A percentile compares a stretch with the other conserved stretches of the same genome.
Evolutionary conservation across 2,797 vertebrate species (phyloP).

Genomic region (Gallinago solitaria): DNA sequence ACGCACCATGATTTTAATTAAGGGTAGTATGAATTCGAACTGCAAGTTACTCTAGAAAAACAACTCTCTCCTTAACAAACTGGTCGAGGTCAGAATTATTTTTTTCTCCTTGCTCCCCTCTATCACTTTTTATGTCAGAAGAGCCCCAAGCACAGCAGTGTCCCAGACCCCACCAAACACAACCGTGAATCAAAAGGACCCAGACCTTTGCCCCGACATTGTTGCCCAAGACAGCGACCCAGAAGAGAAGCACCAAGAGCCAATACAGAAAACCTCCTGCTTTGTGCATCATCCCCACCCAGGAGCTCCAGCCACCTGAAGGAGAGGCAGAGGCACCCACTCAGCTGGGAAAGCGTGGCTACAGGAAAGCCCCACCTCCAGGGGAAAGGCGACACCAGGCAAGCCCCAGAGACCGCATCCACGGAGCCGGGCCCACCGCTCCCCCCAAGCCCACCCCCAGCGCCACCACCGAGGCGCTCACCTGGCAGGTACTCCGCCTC

Average conservation of each 20-base stretch:
- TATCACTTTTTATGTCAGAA: fast-evolving
- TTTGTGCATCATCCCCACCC: fast-evolving
- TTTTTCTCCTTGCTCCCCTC: not conserved
- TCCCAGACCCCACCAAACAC: fast-evolving
- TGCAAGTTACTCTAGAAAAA: not conserved
- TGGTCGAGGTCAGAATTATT: fast-evolving
- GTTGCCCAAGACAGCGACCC: fast-evolving
- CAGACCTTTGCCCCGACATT: not conserved
- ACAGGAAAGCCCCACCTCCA: fast-evolving
- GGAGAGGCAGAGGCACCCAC: fast-evolving
- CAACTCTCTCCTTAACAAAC: not conserved
- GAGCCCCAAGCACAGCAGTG: not conserved
- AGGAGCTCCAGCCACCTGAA: fast-evolving
- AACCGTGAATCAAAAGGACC: fast-evolving
- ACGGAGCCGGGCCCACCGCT: not conserved
- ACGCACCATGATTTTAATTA: not conserved
- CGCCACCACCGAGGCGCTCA: slow-evolving; percentile 49
- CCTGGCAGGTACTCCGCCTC: slow-evolving; percentile 88
- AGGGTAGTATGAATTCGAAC: not conserved
- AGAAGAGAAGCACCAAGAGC: not conserved
- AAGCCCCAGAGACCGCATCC: not conserved
- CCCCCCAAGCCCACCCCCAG: not conserved
- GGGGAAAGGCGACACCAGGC: fast-evolving
- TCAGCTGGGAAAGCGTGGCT: fast-evolving
- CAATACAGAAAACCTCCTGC: not conserved